These are phyloP conservation scores for Maconellicoccus hirsutus DNA, from an alignment of 1,140 invertebrate genomes.

Conservation along the genomic window DNA sequence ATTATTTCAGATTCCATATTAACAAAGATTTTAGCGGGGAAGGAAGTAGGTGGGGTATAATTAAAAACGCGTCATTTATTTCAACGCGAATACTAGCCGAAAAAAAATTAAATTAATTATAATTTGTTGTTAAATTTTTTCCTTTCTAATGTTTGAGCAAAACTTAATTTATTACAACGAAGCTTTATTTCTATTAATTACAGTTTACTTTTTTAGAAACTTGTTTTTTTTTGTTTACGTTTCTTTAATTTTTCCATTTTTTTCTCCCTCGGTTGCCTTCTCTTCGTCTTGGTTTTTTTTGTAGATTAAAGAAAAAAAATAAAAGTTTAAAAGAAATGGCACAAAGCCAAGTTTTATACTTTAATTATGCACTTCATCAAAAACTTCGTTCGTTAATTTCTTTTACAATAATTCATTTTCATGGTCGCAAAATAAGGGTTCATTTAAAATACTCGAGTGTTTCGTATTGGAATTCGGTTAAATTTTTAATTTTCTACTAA, in stretches of 20 bases:
- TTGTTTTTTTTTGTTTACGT: not conserved
- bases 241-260: not conserved
- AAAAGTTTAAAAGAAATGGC: slow-evolving; percentile 10
- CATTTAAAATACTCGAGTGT: not conserved
- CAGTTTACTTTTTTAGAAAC: not conserved
- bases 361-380: slow-evolving; percentile 16
- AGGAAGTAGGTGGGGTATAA: not conserved
- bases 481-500: not conserved
- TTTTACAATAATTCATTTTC: slow-evolving; percentile 14
- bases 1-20: too few relatives aligned
- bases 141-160: slow-evolving; percentile 1
- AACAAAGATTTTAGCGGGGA: too few relatives aligned
- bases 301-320: not conserved
- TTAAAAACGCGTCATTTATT: not conserved
- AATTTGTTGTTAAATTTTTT: slow-evolving; percentile 4
- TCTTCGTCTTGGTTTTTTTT: not conserved
- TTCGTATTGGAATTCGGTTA: not conserved
- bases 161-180: slow-evolving; percentile 18
- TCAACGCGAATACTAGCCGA: not conserved
- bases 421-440: not conserved
- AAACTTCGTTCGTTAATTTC: slow-evolving; percentile 18
- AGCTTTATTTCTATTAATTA: slow-evolving; percentile 17
- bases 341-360: slow-evolving; percentile 6
- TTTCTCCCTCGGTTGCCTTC: not conserved
- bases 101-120: slow-evolving; percentile 14